A percentile compares a stretch with the other conserved stretches of the same genome.
Conservation (phyloP, 2,113 vertebrate genomes). For the Chitala chitala region DNA sequence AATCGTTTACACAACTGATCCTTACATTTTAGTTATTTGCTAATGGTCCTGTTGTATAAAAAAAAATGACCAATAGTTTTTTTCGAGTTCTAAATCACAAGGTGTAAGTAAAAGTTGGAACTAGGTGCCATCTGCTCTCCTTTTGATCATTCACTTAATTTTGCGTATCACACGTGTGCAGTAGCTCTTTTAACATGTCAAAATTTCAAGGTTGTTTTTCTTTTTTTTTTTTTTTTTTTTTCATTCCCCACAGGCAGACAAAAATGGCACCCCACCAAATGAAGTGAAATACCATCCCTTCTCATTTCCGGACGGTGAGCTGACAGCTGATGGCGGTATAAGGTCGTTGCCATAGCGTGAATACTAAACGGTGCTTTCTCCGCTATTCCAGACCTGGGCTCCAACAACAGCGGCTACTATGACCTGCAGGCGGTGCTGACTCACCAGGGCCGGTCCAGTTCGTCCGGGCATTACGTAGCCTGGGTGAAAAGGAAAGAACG, state of each 20-base stretch:
- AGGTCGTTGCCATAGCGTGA: background rate
- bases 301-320: constrained; percentile 87
- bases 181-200: too few species aligned
- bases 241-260: constrained; percentile 38
- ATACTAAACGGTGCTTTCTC: background rate
- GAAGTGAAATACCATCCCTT: constrained; percentile 84
- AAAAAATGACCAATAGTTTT: too few species aligned
- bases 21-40: background rate
- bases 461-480: constrained; percentile 93
- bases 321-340: background rate
- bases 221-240: background rate
- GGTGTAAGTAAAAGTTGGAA: too few species aligned
- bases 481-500: constrained; percentile 99
- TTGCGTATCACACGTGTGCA: too few species aligned
- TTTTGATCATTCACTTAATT: too few species aligned
- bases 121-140: too few species aligned
- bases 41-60: background rate
- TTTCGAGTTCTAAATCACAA: too few species aligned
- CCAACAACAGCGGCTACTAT: constrained; percentile 94
- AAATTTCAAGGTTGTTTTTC: background rate
- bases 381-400: constrained; percentile 76
- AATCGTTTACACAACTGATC: background rate
- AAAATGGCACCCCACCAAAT: constrained; percentile 56
- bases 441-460: constrained; percentile 95
- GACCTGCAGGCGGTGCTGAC: constrained; percentile 96